Base-by-base conservation (phyloP, 1,140 invertebrate genomes). In the Parapsyche elsis region DNA sequence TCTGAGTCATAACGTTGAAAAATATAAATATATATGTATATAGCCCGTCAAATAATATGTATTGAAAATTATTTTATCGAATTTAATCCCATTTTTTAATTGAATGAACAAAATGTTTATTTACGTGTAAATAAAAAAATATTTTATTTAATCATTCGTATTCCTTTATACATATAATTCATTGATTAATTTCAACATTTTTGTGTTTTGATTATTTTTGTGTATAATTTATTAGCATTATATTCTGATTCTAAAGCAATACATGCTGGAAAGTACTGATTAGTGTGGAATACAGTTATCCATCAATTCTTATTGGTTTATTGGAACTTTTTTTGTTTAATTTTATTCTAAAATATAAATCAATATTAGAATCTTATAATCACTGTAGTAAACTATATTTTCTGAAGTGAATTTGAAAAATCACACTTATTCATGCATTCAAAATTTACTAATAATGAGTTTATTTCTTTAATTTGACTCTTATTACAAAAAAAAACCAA, bases 21-120 rank as follows among this genome's bases (percentile, higher is more conserved):
- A 67, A 67, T 67, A n/a, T 23, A 67, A 26, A 26, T 67, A 61
- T 61, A 21, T 61, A 61, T 61, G 21, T 67, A 23, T 61, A 61
- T 61, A 61, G 10, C 10, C 5, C 57, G 9, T 38, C 2, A 4
- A 1, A 38, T 4, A 53, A 53, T 5, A 53, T 53, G 49, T 53
- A 53, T 38, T 38, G 7, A 38, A 38, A 38, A 53, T 53, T 53
- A 14, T 53, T 53, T 14, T 53, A 16, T 53, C 16, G 49, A 53
- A 14, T 53, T 53, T 5, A 38, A 38, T 38, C 30, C 30, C 30
- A 38, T 38, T 38, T 38, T 38, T 38, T 38, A 38, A 38, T 38
- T 38, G 30, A 38, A 38, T 38, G 30, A 38, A 38, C 30, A 38
- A 38, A 38, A 38, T 53, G 49, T 53, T 53, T 16, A 53, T 53